Evolutionary conservation across 2,113 vertebrate species (phyloP), one percentile per base, ranked within the genome.

Genomic region (Nibea albiflora): DNA sequence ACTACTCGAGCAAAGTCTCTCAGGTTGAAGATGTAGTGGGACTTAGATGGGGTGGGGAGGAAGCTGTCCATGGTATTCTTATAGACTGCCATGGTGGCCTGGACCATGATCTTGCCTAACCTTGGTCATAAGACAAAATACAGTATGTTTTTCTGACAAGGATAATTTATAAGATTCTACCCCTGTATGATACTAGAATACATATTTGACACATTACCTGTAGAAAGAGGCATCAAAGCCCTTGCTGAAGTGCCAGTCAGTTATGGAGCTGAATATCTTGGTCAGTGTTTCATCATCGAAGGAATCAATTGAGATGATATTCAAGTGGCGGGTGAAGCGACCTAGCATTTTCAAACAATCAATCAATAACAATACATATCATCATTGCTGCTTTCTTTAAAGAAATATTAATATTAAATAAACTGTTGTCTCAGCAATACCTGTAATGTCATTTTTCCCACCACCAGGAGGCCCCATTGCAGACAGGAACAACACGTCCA

Each of bases 391-490:
- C n/a, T 58, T 44, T 63, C 26, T 42, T 62, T 1, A 56, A 57
- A 12, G 9, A 11, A 63, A 12, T 65, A 12, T 14, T 11, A 10
- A 14, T 61, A 16, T 8, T 12, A 19, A 52, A 46, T 2, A 24
- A 26, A n/a, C 16, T 35, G 24, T 52, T 2, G 39, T 62, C 69
- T 68, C 20, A 67, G 26, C 11, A 65, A 4, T 94, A 99, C 97
- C 97, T 93, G 98, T 96, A 60, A 99, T 97, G 88, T 97, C 95
- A 90, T 96, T 98, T 76, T 96, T 96, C 83, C 97, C 97, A 76
- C 97, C 97, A 74, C 97, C 97, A 47, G 98, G 97, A n/a, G 96
- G 97, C 0, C 96, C 97, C 97, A 98, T 98, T 9, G 98, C 98
- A 17, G 97, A 94, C 80, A 98, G 79, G 31, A 98, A 94, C 76